A percentile compares a stretch with the other conserved stretches of the same genome.
Evolutionary conservation across 2,888 invertebrate genomes (phyloP).

Genomic region (Eupsilia transversa): DNA sequence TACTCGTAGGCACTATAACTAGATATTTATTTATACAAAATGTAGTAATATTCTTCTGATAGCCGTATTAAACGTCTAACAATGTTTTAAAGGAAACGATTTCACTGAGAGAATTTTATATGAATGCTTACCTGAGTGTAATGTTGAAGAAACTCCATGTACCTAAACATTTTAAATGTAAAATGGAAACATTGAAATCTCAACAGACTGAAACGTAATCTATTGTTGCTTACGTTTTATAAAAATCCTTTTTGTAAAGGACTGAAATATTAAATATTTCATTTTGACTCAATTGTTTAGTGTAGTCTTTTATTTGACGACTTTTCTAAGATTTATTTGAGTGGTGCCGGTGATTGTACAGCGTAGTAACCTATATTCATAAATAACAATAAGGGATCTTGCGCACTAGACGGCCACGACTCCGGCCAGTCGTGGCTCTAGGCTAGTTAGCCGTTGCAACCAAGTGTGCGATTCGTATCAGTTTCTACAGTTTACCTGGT

Average conservation of each 20-base stretch:
- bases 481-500: too few species aligned
- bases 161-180: slow-evolving; percentile 51
- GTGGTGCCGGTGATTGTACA: not conserved
- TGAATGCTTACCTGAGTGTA: slow-evolving; percentile 35
- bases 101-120: slow-evolving; percentile 47
- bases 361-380: not conserved
- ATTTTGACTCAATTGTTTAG: slow-evolving; percentile 33
- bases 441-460: too few species aligned
- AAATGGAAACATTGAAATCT: slow-evolving; percentile 54
- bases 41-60: not conserved
- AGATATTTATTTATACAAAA: not conserved
- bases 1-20: not conserved
- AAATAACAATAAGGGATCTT: not conserved
- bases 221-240: slow-evolving; percentile 43
- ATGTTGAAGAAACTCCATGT: slow-evolving; percentile 36
- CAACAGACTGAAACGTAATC: slow-evolving; percentile 52
- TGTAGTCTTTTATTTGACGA: slow-evolving; percentile 26
- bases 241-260: slow-evolving; percentile 30
- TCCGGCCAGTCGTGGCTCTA: too few species aligned
- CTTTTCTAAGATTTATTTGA: slow-evolving; percentile 3
- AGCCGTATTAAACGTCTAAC: slow-evolving; percentile 19
- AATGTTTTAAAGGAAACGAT: slow-evolving; percentile 38
- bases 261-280: slow-evolving; percentile 27
- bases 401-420: too few species aligned
- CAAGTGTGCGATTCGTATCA: too few species aligned